A percentile compares a stretch with the other conserved stretches of the same genome.
phyloP scores from a whole-genome alignment of 2,113 vertebrate species.

The Pluvianellus socialis region DNA sequence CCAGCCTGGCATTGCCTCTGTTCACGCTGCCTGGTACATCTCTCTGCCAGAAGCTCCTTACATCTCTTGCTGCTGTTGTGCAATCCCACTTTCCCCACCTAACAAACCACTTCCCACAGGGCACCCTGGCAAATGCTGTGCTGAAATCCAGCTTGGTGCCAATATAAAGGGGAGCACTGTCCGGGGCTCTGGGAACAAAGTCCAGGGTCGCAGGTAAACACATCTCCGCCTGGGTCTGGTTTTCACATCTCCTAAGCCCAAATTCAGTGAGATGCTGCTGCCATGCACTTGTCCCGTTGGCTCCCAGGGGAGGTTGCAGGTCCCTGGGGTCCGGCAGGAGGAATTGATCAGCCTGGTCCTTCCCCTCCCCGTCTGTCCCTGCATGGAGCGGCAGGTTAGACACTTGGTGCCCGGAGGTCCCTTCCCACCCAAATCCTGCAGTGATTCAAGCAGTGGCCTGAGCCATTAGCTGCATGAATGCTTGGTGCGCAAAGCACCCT shows the following conservation, averaged over 20 bases:
- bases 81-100: neutral
- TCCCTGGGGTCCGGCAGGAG: neutral
- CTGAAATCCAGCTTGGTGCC: neutral
- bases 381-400: neutral
- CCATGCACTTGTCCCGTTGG: neutral
- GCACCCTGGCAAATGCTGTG: neutral
- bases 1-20: neutral
- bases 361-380: neutral
- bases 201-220: neutral
- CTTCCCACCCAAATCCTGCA: neutral
- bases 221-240: neutral
- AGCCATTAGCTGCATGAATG: neutral
- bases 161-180: fast-evolving
- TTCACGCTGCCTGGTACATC: neutral
- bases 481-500: neutral
- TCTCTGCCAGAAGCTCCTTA: neutral
- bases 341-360: no score
- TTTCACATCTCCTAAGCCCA: neutral
- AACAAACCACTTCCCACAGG: neutral
- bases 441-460: neutral
- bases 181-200: neutral
- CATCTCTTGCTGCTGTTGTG: neutral
- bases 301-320: neutral
- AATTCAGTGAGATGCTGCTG: neutral
- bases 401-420: neutral